Evolutionary conservation across 2,888 invertebrate species (phyloP).

Genomic region (Norana najaformis): DNA sequence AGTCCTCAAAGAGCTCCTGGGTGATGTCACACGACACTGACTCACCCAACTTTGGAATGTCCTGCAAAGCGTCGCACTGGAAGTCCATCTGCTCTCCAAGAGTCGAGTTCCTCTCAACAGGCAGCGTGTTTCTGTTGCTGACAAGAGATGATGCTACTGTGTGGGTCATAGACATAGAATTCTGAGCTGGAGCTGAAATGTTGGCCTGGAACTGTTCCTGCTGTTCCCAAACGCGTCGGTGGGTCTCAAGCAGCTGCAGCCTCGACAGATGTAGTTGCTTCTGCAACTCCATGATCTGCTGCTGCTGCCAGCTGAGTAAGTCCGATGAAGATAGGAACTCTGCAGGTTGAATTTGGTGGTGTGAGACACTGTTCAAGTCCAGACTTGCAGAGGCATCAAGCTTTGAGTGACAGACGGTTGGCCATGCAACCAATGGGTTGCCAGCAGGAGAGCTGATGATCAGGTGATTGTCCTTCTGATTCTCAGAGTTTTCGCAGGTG

Average conservation of each 20-base stretch:
- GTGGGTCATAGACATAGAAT: not conserved
- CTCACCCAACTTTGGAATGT: constrained; percentile 24
- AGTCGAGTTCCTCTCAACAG: not conserved
- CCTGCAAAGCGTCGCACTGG: not conserved
- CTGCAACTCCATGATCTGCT: constrained; percentile 82
- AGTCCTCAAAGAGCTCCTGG: constrained; percentile 7
- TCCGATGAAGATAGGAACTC: constrained; percentile 43
- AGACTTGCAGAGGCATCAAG: not conserved
- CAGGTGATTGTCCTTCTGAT: not conserved
- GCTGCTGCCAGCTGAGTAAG: constrained; percentile 72
- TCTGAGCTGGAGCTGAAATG: not conserved
- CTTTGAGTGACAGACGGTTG: not conserved
- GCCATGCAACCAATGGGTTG: not conserved
- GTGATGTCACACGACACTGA: not conserved
- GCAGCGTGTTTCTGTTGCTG: not conserved
- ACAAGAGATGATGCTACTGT: not conserved
- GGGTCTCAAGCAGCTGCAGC: not conserved
- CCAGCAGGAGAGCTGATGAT: not conserved
- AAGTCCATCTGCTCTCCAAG: not conserved
- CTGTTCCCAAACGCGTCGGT: constrained; percentile 15
- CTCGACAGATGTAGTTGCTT: constrained; percentile 41
- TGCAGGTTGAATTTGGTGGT: not conserved
- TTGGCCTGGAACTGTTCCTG: constrained; percentile 14
- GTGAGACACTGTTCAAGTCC: not conserved
- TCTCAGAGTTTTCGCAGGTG: not conserved